These are phyloP conservation scores for Eurosta solidaginis DNA, from an alignment of 1,140 invertebrate genomes.

Conservation along the genomic window DNA sequence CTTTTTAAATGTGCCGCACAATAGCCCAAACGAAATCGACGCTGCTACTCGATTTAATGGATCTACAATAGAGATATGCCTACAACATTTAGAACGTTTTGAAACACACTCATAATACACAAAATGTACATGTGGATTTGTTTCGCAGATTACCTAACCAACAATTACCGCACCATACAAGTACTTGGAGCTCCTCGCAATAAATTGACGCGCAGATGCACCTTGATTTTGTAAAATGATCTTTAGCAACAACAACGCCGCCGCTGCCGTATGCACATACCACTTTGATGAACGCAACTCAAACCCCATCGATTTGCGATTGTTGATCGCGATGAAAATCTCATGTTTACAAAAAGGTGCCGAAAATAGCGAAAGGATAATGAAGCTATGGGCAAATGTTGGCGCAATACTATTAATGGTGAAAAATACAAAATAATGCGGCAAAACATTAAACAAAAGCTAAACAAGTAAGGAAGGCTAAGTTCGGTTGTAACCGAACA, in stretches of 20 bases:
- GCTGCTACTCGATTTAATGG: constrained; percentile 23
- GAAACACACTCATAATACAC: too few relatives aligned
- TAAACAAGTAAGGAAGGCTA: too few relatives aligned
- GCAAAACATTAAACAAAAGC: constrained; percentile 1
- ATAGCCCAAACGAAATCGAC: background rate
- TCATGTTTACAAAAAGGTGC: constrained; percentile 57
- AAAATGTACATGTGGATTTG: background rate
- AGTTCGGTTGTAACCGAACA: too few relatives aligned
- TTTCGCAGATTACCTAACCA: background rate
- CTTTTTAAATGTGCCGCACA: background rate
- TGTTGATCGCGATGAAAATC: constrained; percentile 40
- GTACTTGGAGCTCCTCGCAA: constrained; percentile 38
- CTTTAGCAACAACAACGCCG: constrained; percentile 12
- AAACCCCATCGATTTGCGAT: constrained; percentile 2
- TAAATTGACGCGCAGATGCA: constrained; percentile 44
- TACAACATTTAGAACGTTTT: constrained; percentile 33
- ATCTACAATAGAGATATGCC: constrained; percentile 35
- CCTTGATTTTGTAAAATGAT: constrained; percentile 33
- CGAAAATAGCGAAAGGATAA: constrained; percentile 55
- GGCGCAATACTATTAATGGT: constrained; percentile 18
- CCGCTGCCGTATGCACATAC: background rate
- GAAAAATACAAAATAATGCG: too few relatives aligned
- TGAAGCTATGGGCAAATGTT: background rate
- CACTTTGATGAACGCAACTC: background rate
- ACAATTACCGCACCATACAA: constrained; percentile 40